phyloP scores from a whole-genome alignment of 2,888 invertebrate genomes.

The Oeneis ivallda region DNA sequence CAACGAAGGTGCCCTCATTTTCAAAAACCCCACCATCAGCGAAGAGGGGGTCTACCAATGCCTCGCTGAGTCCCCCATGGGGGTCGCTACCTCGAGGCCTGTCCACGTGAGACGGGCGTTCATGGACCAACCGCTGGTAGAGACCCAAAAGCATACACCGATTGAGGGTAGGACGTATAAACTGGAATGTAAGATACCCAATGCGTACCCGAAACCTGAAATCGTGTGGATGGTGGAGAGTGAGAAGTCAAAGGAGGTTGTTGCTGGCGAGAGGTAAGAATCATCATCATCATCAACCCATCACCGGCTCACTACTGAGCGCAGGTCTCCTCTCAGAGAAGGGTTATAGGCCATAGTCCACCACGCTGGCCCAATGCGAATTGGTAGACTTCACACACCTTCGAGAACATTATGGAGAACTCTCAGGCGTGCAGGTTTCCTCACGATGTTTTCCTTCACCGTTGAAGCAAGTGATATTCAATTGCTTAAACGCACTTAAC shows the following conservation, averaged over 20 bases:
- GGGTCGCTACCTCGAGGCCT: slow-evolving; percentile 54
- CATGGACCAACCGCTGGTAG: slow-evolving; percentile 47
- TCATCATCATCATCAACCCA: too few relatives aligned
- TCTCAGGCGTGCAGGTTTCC: too few relatives aligned
- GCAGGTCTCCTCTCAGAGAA: too few relatives aligned
- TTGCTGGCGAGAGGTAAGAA: slow-evolving; percentile 43
- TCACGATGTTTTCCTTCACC: too few relatives aligned
- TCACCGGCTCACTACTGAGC: too few relatives aligned
- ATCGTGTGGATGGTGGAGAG: slow-evolving; percentile 59
- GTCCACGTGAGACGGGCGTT: slow-evolving; percentile 53
- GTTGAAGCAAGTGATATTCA: too few relatives aligned
- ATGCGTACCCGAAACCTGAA: slow-evolving; percentile 60
- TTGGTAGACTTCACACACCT: too few relatives aligned
- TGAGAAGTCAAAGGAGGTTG: slow-evolving; percentile 37
- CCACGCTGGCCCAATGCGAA: too few relatives aligned
- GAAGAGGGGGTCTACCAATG: slow-evolving; percentile 66
- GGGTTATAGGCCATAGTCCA: too few relatives aligned
- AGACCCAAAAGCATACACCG: slow-evolving; percentile 52
- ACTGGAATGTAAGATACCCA: slow-evolving; percentile 57
- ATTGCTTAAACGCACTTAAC: too few relatives aligned
- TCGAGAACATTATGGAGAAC: too few relatives aligned
- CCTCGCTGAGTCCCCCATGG: slow-evolving; percentile 52
- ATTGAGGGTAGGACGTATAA: slow-evolving; percentile 61
- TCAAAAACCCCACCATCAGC: slow-evolving; percentile 51
- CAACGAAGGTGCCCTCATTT: slow-evolving; percentile 57